Evolutionary conservation across 2,797 vertebrate species (phyloP), one percentile per base, ranked within the genome.

Genomic region (Propithecus perrieri): DNA sequence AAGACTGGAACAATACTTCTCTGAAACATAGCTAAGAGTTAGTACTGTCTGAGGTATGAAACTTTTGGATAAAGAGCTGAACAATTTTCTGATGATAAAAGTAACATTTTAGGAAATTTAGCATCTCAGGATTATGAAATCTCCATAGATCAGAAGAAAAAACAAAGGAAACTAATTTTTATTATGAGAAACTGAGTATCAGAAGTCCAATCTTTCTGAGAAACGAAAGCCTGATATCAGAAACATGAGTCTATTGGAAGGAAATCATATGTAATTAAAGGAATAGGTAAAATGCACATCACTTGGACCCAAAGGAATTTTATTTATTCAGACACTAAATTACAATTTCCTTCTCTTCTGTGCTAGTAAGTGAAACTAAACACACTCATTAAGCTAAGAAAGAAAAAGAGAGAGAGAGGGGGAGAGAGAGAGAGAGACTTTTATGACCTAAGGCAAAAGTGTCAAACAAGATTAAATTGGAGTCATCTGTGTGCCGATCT

Each of bases 31-130:
- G 41, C 46, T 72, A 95, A 85, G 41, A 91, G 67, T 95, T 85
- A 83, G 7, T 57, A 78, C 76, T 69, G 10, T 30, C 35, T 24
- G 18, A 71, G 18, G 84, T 26, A n/a, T 63, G 33, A 69, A 72
- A 67, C 3, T 12, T 95, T 86, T 50, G 35, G 28, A 87, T 59
- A 83, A 91, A 92, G 18, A 81, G 7, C 24, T 35, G 55, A 81
- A 85, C 7, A 53, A 87, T 11, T 85, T 96, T 92, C 84, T 89
- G 7, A 13, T 93, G 35, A 89, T 79, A 93, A 93, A 87, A 81
- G 12, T 93, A 86, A 72, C 28, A 94, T 22, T 86, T 63, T 65
- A 81, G 55, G 46, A 95, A 93, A 95, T 81, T 55, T 43, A 87
- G 71, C 67, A 90, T 53, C 7, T 50, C 10, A 53, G 9, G 9